Evolutionary conservation across 2,888 invertebrate species (phyloP).

Genomic region (Lycia hirtaria): DNA sequence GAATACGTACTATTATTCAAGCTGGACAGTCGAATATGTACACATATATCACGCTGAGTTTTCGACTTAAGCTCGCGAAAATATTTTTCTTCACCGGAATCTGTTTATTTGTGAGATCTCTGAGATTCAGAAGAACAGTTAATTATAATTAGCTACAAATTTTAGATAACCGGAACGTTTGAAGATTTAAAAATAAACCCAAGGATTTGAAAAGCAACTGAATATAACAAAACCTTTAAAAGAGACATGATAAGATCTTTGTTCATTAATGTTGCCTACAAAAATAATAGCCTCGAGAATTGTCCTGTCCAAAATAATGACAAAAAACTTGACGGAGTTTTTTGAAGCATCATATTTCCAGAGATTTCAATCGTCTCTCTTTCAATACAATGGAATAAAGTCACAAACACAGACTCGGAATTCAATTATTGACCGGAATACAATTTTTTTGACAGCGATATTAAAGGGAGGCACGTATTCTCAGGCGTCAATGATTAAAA

Average conservation of each 20-base stretch:
- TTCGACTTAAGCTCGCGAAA: no score
- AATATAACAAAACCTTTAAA: not conserved
- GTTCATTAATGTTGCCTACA: not conserved
- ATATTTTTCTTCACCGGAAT: no score
- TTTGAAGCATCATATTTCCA: slow-evolving; percentile 2
- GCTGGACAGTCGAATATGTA: no score
- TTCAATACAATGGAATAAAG: slow-evolving; percentile 5
- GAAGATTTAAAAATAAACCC: no score
- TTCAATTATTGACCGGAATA: slow-evolving; percentile 37
- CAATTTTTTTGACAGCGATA: slow-evolving; percentile 21
- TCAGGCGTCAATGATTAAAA: slow-evolving; percentile 28
- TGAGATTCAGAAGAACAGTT: no score
- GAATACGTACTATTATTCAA: no score
- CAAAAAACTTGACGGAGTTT: not conserved
- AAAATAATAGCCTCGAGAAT: not conserved
- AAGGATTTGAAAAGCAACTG: not conserved
- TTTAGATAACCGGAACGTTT: no score
- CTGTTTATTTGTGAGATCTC: no score
- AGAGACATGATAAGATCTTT: not conserved
- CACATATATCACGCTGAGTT: no score
- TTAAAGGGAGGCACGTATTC: slow-evolving; percentile 23
- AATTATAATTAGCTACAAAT: no score
- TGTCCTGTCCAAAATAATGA: not conserved
- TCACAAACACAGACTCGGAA: slow-evolving; percentile 16
- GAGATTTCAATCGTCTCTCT: slow-evolving; percentile 12